A percentile compares a stretch with the other conserved stretches of the same genome.
phyloP scores from a whole-genome alignment of 2,113 vertebrate genomes.

The Oncorhynchus mykiss region DNA sequence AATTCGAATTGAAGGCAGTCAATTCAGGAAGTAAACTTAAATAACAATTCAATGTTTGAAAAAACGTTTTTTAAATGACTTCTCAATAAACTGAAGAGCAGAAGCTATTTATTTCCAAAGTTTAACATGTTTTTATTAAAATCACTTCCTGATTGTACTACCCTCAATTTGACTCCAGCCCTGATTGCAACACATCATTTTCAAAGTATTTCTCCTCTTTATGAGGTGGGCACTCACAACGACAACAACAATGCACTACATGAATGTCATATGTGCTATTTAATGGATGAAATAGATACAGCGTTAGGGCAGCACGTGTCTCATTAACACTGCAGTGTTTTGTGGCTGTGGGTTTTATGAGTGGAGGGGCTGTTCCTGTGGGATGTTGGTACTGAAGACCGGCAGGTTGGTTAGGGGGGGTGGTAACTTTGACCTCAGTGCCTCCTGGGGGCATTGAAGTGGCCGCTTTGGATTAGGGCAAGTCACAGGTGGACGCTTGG shows the following conservation, averaged over 20 bases:
- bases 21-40: no score
- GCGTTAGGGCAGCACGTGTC: conserved; percentile 25
- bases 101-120: no score
- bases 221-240: conserved; percentile 1
- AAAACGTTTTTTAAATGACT: no score
- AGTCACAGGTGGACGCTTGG: conserved; percentile 54
- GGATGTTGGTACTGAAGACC: not conserved
- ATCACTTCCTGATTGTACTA: no score
- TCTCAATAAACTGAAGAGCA: no score
- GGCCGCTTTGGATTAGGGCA: conserved; percentile 27
- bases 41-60: no score
- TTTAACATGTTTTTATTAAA: no score
- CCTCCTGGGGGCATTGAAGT: conserved; percentile 30
- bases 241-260: conserved; percentile 5
- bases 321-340: conserved; percentile 9
- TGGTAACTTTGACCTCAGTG: conserved; percentile 31
- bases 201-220: conserved; percentile 28
- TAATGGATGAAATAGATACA: conserved; percentile 41
- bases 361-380: conserved; percentile 11
- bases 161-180: no score
- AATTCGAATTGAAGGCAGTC: no score
- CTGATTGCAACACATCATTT: not conserved
- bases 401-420: not conserved
- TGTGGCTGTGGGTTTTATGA: conserved; percentile 39
- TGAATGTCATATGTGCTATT: conserved; percentile 27